These are phyloP conservation scores for Anabas testudineus DNA, from an alignment of 2,797 vertebrate species.

Conservation along the genomic window DNA sequence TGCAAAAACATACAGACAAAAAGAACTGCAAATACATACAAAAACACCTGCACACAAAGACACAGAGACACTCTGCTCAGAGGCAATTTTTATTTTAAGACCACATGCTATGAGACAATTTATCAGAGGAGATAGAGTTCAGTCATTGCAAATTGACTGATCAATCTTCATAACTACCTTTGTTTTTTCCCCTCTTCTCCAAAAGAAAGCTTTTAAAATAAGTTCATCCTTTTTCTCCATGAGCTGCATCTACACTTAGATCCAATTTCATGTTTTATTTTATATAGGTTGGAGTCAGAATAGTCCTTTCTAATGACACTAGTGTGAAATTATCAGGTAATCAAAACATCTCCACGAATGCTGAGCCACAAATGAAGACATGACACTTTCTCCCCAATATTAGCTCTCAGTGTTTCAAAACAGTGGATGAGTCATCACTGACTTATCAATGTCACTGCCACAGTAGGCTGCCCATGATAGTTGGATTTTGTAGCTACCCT, in stretches of 20 bases:
- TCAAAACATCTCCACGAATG: conserved; percentile 47
- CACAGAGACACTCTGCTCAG: conserved; percentile 22
- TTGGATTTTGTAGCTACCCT: no score
- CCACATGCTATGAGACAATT: conserved; percentile 60
- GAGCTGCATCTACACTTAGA: conserved; percentile 45
- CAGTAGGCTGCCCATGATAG: no score
- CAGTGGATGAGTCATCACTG: conserved; percentile 70
- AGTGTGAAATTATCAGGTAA: conserved; percentile 27
- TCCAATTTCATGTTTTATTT: conserved; percentile 19
- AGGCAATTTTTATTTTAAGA: conserved; percentile 66
- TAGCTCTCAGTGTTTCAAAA: conserved; percentile 81
- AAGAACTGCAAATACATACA: not conserved
- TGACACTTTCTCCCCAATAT: conserved; percentile 21
- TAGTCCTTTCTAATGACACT: conserved; percentile 28
- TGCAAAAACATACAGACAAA: not conserved
- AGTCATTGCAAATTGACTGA: conserved; percentile 75
- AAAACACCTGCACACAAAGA: conserved; percentile 50
- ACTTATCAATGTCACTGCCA: conserved; percentile 55
- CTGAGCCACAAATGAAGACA: conserved; percentile 57
- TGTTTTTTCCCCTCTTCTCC: conserved; percentile 36
- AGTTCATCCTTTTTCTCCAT: conserved; percentile 40
- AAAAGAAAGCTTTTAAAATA: conserved; percentile 42
- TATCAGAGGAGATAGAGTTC: conserved; percentile 65
- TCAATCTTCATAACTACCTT: conserved; percentile 78
- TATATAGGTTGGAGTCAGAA: conserved; percentile 42